These are phyloP conservation scores for Plagodis pulveraria DNA, from an alignment of 2,888 invertebrate genomes.

Conservation along the genomic window DNA sequence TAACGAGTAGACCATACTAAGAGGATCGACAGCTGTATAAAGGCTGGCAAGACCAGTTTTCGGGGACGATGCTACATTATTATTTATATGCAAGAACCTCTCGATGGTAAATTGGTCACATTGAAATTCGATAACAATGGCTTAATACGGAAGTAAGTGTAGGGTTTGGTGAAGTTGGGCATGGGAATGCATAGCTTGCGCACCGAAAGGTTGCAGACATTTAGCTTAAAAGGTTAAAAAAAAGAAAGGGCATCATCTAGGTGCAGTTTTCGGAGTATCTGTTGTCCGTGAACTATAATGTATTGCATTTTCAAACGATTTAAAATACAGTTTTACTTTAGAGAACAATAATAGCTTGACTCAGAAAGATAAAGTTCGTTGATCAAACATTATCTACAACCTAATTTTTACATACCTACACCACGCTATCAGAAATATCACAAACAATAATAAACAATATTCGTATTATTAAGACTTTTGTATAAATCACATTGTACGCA, in stretches of 20 bases:
- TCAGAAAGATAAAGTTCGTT: constrained; percentile 1
- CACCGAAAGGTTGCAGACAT: constrained; percentile 29
- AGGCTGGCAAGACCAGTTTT: constrained; percentile 16
- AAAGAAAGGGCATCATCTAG: constrained; percentile 21
- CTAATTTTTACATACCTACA: neutral
- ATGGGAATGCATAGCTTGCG: constrained; percentile 31
- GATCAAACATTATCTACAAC: constrained; percentile 10
- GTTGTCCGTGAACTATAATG: neutral
- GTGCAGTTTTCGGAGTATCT: neutral
- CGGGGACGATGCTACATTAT: constrained; percentile 1
- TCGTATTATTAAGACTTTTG: neutral
- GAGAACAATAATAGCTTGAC: neutral
- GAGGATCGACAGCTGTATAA: constrained; percentile 25
- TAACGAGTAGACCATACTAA: constrained; percentile 30
- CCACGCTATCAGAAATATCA: constrained; percentile 1
- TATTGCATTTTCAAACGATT: neutral
- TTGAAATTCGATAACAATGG: constrained; percentile 10
- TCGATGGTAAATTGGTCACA: constrained; percentile 23
- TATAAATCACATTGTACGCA: too few relatives aligned
- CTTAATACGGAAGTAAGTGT: constrained; percentile 21
- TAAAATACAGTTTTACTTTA: too few relatives aligned
- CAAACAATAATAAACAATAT: neutral
- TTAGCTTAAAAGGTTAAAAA: constrained; percentile 31
- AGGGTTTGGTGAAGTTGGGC: constrained; percentile 29
- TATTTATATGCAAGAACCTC: neutral